phyloP scores from a whole-genome alignment of 1,140 invertebrate species.

The Caerostris extrusa region DNA sequence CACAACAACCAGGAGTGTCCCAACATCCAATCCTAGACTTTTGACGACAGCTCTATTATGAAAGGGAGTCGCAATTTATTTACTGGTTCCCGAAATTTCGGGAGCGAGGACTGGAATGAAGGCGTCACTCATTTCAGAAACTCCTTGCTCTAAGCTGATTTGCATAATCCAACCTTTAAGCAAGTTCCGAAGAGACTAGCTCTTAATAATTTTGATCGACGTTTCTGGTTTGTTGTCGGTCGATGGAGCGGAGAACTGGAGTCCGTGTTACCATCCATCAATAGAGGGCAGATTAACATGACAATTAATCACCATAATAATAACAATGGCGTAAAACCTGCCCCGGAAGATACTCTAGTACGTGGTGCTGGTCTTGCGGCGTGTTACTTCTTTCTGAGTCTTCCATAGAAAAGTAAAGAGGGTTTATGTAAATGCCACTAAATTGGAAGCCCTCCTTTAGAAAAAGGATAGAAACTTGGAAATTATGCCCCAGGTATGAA shows the following conservation, averaged over 20 bases:
- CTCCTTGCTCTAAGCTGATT: constrained; percentile 49
- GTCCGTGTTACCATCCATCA: constrained; percentile 27
- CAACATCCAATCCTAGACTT: background rate
- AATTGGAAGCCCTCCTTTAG: constrained; percentile 11
- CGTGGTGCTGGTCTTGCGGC: background rate
- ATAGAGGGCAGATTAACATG: constrained; percentile 45
- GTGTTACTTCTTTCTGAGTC: background rate
- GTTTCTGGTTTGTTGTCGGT: constrained; percentile 5
- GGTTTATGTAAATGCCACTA: constrained; percentile 22
- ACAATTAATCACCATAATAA: constrained; percentile 62
- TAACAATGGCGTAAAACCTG: constrained; percentile 47
- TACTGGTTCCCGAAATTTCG: constrained; percentile 46
- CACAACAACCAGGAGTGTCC: background rate
- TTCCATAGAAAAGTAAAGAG: background rate
- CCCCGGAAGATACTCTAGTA: background rate
- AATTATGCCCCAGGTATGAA: constrained; percentile 29
- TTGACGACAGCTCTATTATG: constrained; percentile 24
- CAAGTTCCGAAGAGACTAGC: constrained; percentile 10
- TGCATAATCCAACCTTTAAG: constrained; percentile 60
- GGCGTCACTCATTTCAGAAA: constrained; percentile 7
- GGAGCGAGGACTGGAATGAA: background rate
- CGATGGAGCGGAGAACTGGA: constrained; percentile 15
- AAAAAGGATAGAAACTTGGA: constrained; percentile 15
- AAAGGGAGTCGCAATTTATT: constrained; percentile 46
- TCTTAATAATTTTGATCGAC: constrained; percentile 65